phyloP scores from a whole-genome alignment of 2,113 vertebrate genomes.

The Hemiscyllium ocellatum region DNA sequence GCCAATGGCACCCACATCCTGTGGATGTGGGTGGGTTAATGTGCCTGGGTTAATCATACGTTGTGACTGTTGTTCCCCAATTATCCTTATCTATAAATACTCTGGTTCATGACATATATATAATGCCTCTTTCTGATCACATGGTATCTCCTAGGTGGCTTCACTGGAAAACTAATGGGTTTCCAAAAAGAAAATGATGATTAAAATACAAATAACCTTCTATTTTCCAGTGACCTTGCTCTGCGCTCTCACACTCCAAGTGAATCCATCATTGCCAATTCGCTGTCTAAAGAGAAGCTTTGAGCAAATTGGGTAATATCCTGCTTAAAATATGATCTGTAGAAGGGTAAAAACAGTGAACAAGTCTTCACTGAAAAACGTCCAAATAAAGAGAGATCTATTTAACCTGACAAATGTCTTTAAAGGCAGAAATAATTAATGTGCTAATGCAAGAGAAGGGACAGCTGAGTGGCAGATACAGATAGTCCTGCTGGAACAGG shows the following conservation, averaged over 20 bases:
- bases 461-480: not conserved
- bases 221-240: conserved; percentile 4
- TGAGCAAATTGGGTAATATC: not conserved
- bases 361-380: not conserved
- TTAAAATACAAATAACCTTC: conserved; percentile 17
- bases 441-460: not conserved
- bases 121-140: not conserved
- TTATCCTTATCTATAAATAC: not conserved
- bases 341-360: not conserved
- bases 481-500: not conserved
- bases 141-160: no score
- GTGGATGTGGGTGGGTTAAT: no score
- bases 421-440: conserved; percentile 5
- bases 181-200: not conserved
- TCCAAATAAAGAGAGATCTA: not conserved
- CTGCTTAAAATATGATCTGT: not conserved
- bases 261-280: not conserved
- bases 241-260: not conserved
- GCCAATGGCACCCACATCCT: no score
- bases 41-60: no score
- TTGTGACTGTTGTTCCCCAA: not conserved
- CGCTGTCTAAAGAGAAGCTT: not conserved
- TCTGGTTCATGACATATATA: not conserved
- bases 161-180: not conserved
- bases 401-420: not conserved